Conservation (phyloP, 2,797 vertebrate genomes). For the Phyllotis vaccarum region DNA sequence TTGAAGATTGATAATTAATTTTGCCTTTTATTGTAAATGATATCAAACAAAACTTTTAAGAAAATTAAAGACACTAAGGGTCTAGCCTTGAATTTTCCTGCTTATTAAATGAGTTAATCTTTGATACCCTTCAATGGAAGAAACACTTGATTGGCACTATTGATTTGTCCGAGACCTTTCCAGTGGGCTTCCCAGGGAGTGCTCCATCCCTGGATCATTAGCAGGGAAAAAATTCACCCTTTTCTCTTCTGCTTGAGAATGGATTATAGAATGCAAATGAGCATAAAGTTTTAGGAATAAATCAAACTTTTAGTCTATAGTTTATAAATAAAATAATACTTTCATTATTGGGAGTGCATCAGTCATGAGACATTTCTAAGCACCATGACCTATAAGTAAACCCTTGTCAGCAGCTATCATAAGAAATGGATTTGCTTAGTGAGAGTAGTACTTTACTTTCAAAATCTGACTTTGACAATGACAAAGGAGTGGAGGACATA, state of each 20-base stretch:
- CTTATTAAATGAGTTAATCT: neutral
- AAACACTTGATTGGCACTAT: neutral
- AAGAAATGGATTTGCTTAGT: neutral
- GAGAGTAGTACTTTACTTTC: neutral
- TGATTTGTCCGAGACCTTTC: neutral
- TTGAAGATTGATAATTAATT: slow-evolving; percentile 18
- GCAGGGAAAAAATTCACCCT: neutral
- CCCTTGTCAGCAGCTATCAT: neutral
- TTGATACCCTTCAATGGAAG: neutral
- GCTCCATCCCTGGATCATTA: neutral
- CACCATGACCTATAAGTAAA: neutral
- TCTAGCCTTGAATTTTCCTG: slow-evolving; percentile 3
- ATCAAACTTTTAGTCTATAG: neutral
- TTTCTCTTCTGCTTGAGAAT: neutral
- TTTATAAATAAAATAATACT: neutral
- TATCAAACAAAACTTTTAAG: slow-evolving; percentile 36
- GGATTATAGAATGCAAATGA: neutral
- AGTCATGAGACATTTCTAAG: neutral
- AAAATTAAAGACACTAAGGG: neutral
- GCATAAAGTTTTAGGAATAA: neutral
- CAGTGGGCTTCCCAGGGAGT: neutral
- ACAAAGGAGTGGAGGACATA: neutral
- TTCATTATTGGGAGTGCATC: neutral
- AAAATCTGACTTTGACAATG: slow-evolving; percentile 18
- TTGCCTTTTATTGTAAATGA: neutral